Percentiles rank a stretch among this genome's conserved stretches.
phyloP scores from a whole-genome alignment of 1,140 invertebrate genomes.

The Plodia interpunctella region DNA sequence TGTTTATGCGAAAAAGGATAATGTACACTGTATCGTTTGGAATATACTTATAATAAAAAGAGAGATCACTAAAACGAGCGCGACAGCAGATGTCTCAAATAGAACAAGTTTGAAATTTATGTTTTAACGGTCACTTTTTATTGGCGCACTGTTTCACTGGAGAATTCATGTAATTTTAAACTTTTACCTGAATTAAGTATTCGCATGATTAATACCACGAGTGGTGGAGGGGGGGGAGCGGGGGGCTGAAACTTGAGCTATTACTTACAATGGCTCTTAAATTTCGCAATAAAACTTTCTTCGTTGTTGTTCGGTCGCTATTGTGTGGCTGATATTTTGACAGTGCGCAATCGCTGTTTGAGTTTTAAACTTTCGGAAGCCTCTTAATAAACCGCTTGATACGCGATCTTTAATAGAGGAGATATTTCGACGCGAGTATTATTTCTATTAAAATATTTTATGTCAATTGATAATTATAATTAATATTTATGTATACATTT shows the following conservation, averaged over 20 bases:
- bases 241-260: slow-evolving; percentile 9
- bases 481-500: too few relatives aligned
- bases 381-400: slow-evolving; percentile 8
- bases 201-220: slow-evolving; percentile 12
- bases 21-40: too few relatives aligned
- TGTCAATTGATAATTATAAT: too few relatives aligned
- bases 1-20: too few relatives aligned
- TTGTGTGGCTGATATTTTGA: slow-evolving; percentile 13
- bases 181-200: slow-evolving; percentile 13
- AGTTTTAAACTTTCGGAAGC: background rate
- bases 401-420: background rate
- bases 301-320: background rate
- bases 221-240: background rate
- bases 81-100: slow-evolving; percentile 12
- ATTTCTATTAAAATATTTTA: too few relatives aligned
- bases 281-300: slow-evolving; percentile 13
- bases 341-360: background rate
- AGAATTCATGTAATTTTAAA: slow-evolving; percentile 16
- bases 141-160: background rate
- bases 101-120: slow-evolving; percentile 14
- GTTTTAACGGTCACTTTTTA: slow-evolving; percentile 6
- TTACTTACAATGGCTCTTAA: slow-evolving; percentile 10
- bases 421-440: background rate
- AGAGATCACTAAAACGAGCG: background rate
- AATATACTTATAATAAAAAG: too few relatives aligned